Evolutionary conservation across 1,140 invertebrate genomes (phyloP), one percentile per base, ranked within the genome.

Genomic region (Trypoxylus dichotomus): DNA sequence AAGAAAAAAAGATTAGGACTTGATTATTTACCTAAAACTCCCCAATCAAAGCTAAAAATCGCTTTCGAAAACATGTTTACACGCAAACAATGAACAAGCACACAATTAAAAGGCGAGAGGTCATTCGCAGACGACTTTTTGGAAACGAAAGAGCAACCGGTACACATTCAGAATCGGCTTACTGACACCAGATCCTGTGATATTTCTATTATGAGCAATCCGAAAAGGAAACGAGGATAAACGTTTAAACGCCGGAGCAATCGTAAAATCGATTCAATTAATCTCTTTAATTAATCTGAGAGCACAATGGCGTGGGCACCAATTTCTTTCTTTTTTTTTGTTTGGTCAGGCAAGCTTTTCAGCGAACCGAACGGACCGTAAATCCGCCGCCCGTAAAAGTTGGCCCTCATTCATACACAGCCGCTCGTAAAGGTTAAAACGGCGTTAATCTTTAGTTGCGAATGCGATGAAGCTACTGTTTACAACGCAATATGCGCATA

Each of bases 181-280:
- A 47, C 43, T 3, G 1, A 47, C 43, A 47, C 60, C 60, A 19
- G 19, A 25, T 24, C 13, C 24, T 5, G 10, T 63, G 25, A 63
- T 63, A 63, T 63, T 63, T 27, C 60, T 27, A 63, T 63, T 63
- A 63, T 19, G 25, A 19, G 25, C n/a, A 63, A 63, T 63, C 60
- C 60, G 60, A 63, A 63, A 63, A 63, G 24, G 60, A 63, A 63
- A 25, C 60, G 5, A 1, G 19, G 60, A 63, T 63, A 25, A 63
- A 19, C 60, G 19, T 63, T 63, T 63, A 63, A 63, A 63, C 21
- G 60, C 60, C 60, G 60, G 60, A 24, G 19, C 25, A 63, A 19
- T 63, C 60, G 60, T 27, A 27, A 24, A 63, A 63, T 63, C 60
- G 60, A 63, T 63, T 63, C 60, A 63, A 63, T 63, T 63, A 63